phyloP scores from a whole-genome alignment of 2,797 vertebrate genomes.

The Sebastes melanostomus region DNA sequence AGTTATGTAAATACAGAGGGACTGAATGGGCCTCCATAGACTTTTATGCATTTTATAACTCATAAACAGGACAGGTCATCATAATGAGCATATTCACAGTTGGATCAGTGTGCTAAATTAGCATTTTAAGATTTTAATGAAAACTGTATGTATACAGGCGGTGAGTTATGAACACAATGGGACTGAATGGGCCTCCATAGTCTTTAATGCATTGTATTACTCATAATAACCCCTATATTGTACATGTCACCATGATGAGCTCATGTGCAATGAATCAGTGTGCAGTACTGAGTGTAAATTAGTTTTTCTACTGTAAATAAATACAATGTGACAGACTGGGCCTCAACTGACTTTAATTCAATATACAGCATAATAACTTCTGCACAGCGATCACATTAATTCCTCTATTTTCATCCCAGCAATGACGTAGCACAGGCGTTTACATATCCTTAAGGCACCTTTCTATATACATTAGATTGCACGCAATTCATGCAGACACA shows the following conservation, averaged over 20 bases:
- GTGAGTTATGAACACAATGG: background rate
- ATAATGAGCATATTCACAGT: background rate
- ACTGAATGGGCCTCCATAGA: background rate
- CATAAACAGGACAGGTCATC: background rate
- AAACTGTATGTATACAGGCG: background rate
- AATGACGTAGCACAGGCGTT: background rate
- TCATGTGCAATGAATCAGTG: background rate
- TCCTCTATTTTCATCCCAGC: background rate
- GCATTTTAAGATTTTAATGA: too few relatives aligned
- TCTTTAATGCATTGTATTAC: background rate
- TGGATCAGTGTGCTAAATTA: fast-evolving
- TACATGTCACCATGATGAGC: background rate
- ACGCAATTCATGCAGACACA: background rate
- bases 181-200: background rate
- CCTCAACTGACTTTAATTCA: background rate
- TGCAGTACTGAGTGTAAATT: background rate
- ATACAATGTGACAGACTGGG: background rate
- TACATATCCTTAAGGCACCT: background rate
- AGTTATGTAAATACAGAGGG: background rate
- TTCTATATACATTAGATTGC: background rate
- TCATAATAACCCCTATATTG: background rate
- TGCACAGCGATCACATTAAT: background rate
- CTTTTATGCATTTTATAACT: background rate
- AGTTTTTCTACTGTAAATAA: background rate
- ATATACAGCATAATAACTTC: background rate